Evolutionary conservation across 1,140 invertebrate species (phyloP).

Genomic region (Heliconius himera): DNA sequence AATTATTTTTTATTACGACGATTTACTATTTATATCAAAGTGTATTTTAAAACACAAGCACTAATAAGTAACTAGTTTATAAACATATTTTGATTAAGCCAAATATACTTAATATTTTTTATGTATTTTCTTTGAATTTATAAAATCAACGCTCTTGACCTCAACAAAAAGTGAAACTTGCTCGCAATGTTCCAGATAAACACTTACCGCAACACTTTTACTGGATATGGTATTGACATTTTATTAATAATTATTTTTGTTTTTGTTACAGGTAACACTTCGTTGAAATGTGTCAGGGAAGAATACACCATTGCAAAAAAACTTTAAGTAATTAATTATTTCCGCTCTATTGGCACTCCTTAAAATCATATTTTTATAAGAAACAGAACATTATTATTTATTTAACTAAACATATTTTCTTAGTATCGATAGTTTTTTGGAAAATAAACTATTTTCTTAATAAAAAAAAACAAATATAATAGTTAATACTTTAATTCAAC

Average conservation of each 20-base stretch:
- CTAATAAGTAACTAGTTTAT: background rate
- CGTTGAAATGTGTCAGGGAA: background rate
- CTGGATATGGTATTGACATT: background rate
- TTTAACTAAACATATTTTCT: too few species aligned
- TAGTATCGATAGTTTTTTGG: too few species aligned
- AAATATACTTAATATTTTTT: background rate
- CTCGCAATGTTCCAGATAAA: constrained; percentile 3
- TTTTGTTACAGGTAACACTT: constrained; percentile 13
- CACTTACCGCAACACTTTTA: background rate
- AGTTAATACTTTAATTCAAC: too few species aligned
- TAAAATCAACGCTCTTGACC: background rate
- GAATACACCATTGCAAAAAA: background rate
- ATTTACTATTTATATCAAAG: too few species aligned
- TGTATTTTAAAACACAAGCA: too few species aligned
- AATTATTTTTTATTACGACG: too few species aligned
- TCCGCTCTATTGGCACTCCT: too few species aligned
- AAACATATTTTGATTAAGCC: background rate
- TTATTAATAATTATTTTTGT: constrained; percentile 1
- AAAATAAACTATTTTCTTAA: too few species aligned
- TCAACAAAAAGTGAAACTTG: constrained; percentile 1
- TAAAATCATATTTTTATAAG: too few species aligned
- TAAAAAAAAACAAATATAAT: too few species aligned
- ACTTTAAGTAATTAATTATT: too few species aligned
- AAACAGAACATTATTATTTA: too few species aligned
- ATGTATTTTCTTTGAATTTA: constrained; percentile 1